Percentiles rank a stretch among this genome's conserved stretches.
Conservation (phyloP, 2,797 vertebrate genomes). For the Cephalopachus bancanus region DNA sequence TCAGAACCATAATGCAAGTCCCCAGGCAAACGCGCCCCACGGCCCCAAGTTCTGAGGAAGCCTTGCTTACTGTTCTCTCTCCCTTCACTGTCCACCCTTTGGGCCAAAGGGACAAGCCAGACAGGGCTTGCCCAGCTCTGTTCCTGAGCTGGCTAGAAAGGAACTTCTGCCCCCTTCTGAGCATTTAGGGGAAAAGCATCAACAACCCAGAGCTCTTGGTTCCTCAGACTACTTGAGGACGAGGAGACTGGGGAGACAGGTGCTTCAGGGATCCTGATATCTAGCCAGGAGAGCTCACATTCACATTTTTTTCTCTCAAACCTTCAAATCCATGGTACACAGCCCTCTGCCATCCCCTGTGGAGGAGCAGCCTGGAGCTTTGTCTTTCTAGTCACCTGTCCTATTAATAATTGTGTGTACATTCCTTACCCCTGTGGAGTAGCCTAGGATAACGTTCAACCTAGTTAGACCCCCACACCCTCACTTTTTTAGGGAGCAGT, state of each 20-base stretch:
- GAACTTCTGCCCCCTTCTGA: slow-evolving; percentile 68
- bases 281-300: background rate
- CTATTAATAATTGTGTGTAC: background rate
- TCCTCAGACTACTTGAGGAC: background rate
- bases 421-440: background rate
- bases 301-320: background rate
- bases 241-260: fast-evolving
- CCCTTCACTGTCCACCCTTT: background rate
- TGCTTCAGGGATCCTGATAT: background rate
- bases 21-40: background rate
- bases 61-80: background rate
- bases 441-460: background rate
- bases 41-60: background rate
- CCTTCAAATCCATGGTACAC: background rate
- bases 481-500: background rate
- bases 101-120: slow-evolving; percentile 18
- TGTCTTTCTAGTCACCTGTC: background rate
- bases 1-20: background rate
- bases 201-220: background rate
- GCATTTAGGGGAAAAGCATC: background rate
- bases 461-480: background rate
- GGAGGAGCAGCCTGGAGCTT: background rate
- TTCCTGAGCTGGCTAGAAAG: background rate
- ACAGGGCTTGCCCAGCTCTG: background rate
- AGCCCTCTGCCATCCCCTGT: background rate